Evolutionary conservation across 2,113 vertebrate genomes (phyloP), one percentile per base, ranked within the genome.

Genomic region (Corythaeola cristata): DNA sequence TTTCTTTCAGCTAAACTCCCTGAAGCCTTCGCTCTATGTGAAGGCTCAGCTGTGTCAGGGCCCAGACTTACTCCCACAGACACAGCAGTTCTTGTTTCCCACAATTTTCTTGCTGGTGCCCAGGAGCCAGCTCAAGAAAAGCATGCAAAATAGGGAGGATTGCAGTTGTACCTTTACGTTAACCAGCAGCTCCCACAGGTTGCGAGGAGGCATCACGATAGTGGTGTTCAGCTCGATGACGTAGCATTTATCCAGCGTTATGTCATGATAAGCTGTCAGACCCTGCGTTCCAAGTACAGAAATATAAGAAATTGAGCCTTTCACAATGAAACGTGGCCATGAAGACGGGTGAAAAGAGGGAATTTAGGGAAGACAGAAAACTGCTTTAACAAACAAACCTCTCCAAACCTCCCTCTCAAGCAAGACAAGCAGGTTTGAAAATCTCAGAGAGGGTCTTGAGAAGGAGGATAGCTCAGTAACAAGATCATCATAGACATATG

Each of bases 221-320:
- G 99, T 99, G 96, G 98, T 99, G 97, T 99, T 99, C 78, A 99
- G 98, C 96, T 99, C 99, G 0, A 99, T 99, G 75, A 99, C 98
- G 8, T 99, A 99, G 97, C 99, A 99, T 83, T 99, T 99, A 97
- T 99, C 99, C 97, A 99, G 97, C 6, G 98, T 98, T 52, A 99
- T 98, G 97, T 99, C 99, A 3, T 99, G 99, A 68, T 99, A 99
- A 24, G 99, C 99, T 0, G 99, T 99, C 95, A 99, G 97, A 30
- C 99, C 99, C 99, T 99, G 96, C 13, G 10, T 59, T 12, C 28
- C 56, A 92, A 71, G 88, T 68, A 91, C 44, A 94, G 56, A n/a
- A 66, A 45, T 45, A 44, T 3, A 35, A 71, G 35, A 33, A 73
- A 20, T 3, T 75, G 32, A 89, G 23, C 26, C 80, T 26, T 68